Base-by-base conservation (phyloP, 2,888 invertebrate species). In the Terebella lapidaria region DNA sequence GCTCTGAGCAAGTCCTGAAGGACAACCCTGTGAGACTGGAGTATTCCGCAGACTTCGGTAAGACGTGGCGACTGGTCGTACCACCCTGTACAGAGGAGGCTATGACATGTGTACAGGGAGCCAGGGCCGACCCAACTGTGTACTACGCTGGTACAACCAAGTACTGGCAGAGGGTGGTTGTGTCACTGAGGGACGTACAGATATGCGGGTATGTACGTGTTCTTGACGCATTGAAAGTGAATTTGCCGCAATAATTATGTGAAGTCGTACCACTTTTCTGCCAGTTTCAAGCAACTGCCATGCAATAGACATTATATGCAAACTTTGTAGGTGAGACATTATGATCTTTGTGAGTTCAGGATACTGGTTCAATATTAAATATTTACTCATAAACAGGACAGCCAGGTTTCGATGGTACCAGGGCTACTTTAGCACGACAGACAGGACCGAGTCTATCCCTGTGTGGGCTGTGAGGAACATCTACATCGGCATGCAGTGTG, bases 321-420 rank as follows among this genome's bases (percentile, higher is more conserved):
- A n/a, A n/a, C n/a, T n/a, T n/a, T n/a, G n/a, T n/a, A n/a, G n/a
- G n/a, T n/a, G n/a, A n/a, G n/a, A n/a, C n/a, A n/a, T n/a, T n/a
- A n/a, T n/a, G n/a, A n/a, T n/a, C n/a, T n/a, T n/a, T n/a, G n/a
- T n/a, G n/a, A n/a, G n/a, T n/a, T n/a, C n/a, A n/a, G n/a, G n/a
- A n/a, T n/a, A n/a, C n/a, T n/a, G n/a, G n/a, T n/a, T n/a, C n/a
- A n/a, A n/a, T n/a, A n/a, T n/a, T n/a, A n/a, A n/a, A n/a, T n/a
- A n/a, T n/a, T n/a, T n/a, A n/a, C n/a, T n/a, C n/a, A n/a, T n/a
- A n/a, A 15, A 25, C 55, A 81, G 81, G 49, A 56, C 62, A 24
- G 72, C 71, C 4, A 65, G 81, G 54, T 81, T 82, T 66, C 73
- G 81, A n/a, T 81, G 81, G 81, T 74, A 74, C 58, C 81, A 81